phyloP scores from a whole-genome alignment of 2,797 vertebrate species.

The Neostethus bicornis region DNA sequence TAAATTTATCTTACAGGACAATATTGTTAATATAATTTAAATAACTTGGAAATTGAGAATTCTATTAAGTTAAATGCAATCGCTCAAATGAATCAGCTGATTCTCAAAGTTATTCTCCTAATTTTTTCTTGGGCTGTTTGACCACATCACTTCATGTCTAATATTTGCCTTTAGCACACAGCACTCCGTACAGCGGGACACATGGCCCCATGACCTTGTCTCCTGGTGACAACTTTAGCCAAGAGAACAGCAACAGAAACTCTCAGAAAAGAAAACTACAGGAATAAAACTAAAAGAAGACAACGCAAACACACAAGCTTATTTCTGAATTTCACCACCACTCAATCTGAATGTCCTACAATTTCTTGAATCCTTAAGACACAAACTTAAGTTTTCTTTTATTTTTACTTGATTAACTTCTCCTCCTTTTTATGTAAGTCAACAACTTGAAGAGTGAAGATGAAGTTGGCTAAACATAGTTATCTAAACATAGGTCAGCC shows the following conservation, averaged over 20 bases:
- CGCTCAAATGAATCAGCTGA: too few species aligned
- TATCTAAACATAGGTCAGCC: slow-evolving; percentile 43
- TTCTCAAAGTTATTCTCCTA: neutral
- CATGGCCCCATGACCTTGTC: slow-evolving; percentile 53
- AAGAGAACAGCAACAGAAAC: slow-evolving; percentile 31
- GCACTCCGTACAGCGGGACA: slow-evolving; percentile 34
- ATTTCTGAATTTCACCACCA: slow-evolving; percentile 63
- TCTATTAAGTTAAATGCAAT: too few species aligned
- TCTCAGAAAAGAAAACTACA: slow-evolving; percentile 38
- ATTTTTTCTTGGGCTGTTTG: slow-evolving; percentile 30
- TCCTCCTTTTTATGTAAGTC: slow-evolving; percentile 37
- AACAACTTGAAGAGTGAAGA: slow-evolving; percentile 15
- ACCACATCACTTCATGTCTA: slow-evolving; percentile 8
- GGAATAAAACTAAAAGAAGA: slow-evolving; percentile 32
- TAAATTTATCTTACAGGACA: neutral
- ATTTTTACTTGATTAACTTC: slow-evolving; percentile 24
- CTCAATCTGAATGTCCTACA: slow-evolving; percentile 23
- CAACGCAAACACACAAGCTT: slow-evolving; percentile 46
- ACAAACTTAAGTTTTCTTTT: slow-evolving; percentile 21
- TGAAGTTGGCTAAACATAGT: slow-evolving; percentile 19
- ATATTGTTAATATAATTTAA: neutral
- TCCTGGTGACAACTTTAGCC: slow-evolving; percentile 48
- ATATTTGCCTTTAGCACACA: slow-evolving; percentile 48
- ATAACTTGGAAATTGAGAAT: neutral
- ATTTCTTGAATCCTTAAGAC: too few species aligned